These are phyloP conservation scores for Ophion obscuratus DNA, from an alignment of 2,888 invertebrate genomes.

Conservation along the genomic window DNA sequence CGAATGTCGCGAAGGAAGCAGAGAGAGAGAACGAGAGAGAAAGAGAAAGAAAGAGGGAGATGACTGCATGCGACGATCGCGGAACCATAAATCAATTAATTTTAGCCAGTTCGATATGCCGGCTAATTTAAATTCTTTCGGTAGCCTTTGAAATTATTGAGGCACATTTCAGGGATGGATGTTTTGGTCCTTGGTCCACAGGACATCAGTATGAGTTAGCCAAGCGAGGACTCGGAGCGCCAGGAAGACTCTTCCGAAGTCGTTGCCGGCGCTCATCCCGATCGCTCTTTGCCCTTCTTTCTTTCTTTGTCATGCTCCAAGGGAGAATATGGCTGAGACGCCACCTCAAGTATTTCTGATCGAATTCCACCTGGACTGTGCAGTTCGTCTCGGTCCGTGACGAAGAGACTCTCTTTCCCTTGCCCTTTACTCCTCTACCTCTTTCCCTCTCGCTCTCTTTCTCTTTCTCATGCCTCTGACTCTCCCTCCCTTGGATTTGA, in stretches of 20 bases:
- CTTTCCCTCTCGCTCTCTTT: conserved; percentile 5
- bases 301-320: conserved; percentile 61
- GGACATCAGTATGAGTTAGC: conserved; percentile 38
- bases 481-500: conserved; percentile 21
- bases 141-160: conserved; percentile 79
- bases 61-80: conserved; percentile 68
- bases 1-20: background rate
- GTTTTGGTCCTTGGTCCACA: conserved; percentile 35
- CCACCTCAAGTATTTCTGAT: conserved; percentile 84
- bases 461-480: conserved; percentile 8
- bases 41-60: conserved; percentile 15
- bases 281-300: conserved; percentile 37
- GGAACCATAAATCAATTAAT: conserved; percentile 83
- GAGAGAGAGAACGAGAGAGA: conserved; percentile 11
- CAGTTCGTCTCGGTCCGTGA: conserved; percentile 73
- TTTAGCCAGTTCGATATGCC: conserved; percentile 81
- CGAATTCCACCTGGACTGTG: conserved; percentile 80
- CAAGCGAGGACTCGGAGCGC: conserved; percentile 55
- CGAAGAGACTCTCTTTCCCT: conserved; percentile 77
- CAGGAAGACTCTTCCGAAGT: conserved; percentile 44
- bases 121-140: conserved; percentile 83
- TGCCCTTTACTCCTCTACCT: conserved; percentile 20
- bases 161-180: conserved; percentile 67
- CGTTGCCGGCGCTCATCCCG: conserved; percentile 48
- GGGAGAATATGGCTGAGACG: conserved; percentile 76